Evolutionary conservation across 2,888 invertebrate species (phyloP).

Genomic region (Mimas tiliae): DNA sequence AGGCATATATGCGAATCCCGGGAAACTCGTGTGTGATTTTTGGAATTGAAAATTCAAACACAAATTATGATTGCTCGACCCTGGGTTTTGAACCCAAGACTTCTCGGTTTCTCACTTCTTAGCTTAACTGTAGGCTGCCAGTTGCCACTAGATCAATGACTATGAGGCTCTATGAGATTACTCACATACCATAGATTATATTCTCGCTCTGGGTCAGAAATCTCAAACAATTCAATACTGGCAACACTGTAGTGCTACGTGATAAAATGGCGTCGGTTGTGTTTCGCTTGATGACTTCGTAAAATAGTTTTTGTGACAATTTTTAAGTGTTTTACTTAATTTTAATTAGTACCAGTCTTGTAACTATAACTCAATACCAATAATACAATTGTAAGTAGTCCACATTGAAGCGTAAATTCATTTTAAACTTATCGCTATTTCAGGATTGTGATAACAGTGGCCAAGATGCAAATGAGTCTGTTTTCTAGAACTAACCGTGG

Average conservation of each 20-base stretch:
- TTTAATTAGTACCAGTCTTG: slow-evolving; percentile 24
- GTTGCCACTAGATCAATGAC: no score
- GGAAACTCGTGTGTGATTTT: no score
- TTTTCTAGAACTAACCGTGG: slow-evolving; percentile 57
- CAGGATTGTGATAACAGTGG: slow-evolving; percentile 70
- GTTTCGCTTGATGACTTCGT: slow-evolving; percentile 61
- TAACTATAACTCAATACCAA: slow-evolving; percentile 32
- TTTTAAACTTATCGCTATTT: slow-evolving; percentile 40
- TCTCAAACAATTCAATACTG: no score
- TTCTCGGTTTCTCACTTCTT: no score
- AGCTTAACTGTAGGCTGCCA: no score
- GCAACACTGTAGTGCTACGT: slow-evolving; percentile 36
- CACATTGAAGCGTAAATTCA: slow-evolving; percentile 30
- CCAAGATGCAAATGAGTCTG: slow-evolving; percentile 61
- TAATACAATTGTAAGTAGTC: slow-evolving; percentile 58
- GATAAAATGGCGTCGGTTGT: slow-evolving; percentile 75
- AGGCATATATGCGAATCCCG: no score
- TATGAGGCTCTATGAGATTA: no score
- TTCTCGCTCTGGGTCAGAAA: no score
- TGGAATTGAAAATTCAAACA: no score
- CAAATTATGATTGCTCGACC: no score
- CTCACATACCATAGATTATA: no score
- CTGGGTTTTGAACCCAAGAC: no score
- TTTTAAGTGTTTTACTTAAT: slow-evolving; percentile 41
- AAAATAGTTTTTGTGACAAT: slow-evolving; percentile 49